Base-by-base conservation (phyloP, 2,113 vertebrate genomes). In the Bubo blakistoni region DNA sequence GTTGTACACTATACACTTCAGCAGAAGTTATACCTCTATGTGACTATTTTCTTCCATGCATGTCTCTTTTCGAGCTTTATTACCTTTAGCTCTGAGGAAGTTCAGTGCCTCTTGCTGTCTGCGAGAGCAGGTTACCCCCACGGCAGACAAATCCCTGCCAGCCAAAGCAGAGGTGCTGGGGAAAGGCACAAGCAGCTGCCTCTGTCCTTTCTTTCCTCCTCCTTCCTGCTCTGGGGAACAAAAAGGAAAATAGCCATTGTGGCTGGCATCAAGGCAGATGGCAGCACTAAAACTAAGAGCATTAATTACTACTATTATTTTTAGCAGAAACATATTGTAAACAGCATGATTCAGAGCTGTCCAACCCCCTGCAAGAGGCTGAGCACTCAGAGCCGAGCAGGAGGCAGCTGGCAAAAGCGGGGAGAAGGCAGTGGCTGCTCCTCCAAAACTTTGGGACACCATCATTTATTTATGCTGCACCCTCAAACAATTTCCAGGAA, bases 241-340 rank as follows among this genome's bases (percentile, higher is more conserved):
- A 24, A 58, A 55, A 69, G 69, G 47, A 70, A 69, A 69, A 86
- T 46, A 36, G 54, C 24, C 70, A 62, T 42, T 34, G 65, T 77
- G 70, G 55, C n/a, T 78, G 78, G 20, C 82, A 82, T 52, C 11
- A 67, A 95, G 81, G 87, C 62, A 94, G 81, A 97, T 93, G 72
- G 65, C 58, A 88, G 40, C 24, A 91, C 59, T 88, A 81, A 82
- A 87, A 57, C 10, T 46, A 94, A 92, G 58, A 95, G 92, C 90
- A 94, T 95, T 97, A 97, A 96, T 97, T 96, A 95, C 92, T 73
- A 88, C 87, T 85, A 92, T 96, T 94, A 95, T 96, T 97, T 97
- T 95, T 94, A 97, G 91, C 44, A 78, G 90, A 89, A 92, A 70
- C 97, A 94, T 97, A 97, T 96, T 97, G 95, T 57, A 81, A 88